Evolutionary conservation across 2,888 invertebrate species (phyloP), one percentile per base, ranked within the genome.

Genomic region (Acleris laterana): DNA sequence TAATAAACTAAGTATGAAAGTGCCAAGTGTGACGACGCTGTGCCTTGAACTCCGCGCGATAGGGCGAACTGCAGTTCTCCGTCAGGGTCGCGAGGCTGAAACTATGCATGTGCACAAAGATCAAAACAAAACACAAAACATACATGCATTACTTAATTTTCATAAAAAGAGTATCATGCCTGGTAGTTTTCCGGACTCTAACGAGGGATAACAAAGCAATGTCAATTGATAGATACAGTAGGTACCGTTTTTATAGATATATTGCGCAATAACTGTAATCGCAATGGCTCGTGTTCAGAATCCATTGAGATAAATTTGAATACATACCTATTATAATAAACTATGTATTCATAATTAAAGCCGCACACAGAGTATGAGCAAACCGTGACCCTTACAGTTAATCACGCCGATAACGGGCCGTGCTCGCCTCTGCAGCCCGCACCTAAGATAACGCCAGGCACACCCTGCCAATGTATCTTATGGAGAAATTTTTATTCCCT

Each of bases 371-470:
- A 38, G 20, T 38, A 52, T 17, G 38, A 25, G n/a, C 32, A 32
- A 59, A 32, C 63, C 63, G 53, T 59, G 59, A 59, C 59, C 59
- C 53, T 46, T 22, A 5, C 52, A 22, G 52, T 52, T 64, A 64
- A 59, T 49, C 63, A 38, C 32, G n/a, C 44, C 2, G 59, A 59
- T 63, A 63, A 19, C 48, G 52, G 38, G 58, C 38, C 52, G 53
- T n/a, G 64, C 19, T 55, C 53, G 25, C 25, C 20, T 17, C 16
- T 51, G 53, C 53, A 59, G 59, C 58, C 48, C 28, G 19, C 57
- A 38, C 19, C 55, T 13, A 7, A 42, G 55, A 55, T 55, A 55
- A 22, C 16, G 20, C 9, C 25, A 53, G 42, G 62, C 32, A 44
- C 28, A 6, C 28, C 50, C 49, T 51, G 42, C 17, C 56, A 63